Base-by-base conservation (phyloP, 2,797 vertebrate species). In the Urophycis tenuis region DNA sequence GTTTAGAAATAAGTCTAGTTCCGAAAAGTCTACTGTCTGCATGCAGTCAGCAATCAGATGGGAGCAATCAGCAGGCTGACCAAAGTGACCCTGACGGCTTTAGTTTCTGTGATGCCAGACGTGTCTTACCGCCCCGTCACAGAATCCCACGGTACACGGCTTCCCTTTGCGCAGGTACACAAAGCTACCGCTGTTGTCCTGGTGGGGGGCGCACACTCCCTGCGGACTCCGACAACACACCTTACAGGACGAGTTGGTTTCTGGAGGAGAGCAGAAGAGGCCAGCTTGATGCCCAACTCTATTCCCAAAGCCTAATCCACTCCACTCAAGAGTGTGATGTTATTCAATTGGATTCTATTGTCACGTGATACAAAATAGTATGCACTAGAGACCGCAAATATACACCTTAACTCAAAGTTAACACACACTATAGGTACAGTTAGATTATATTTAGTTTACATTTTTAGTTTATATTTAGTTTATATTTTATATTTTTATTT, bases 81-180 rank as follows among this genome's bases (percentile, higher is more conserved):
- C n/a, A 36, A 4, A 36, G 35, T 53, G 8, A 60, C 60, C 60
- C n/a, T 29, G 60, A 67, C 29, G 9, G 12, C 10, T 25, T 25
- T 9, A 64, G 19, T 3, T 53, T n/a, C 49, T 53, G 19, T 53
- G 49, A 32, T 29, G 8, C 19, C 0, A 2, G 72, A 2, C 0
- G 22, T 34, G 0, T 77, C 96, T 94, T 75, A 98, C 97, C 1
- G 92, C 94, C 81, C 90, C 92, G 70, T 98, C 96, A 8, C 97
- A 99, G 87, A 98, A 99, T 15, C 97, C 97, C 75, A 98, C 97
- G 0, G 96, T 97, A 81, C 97, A 99, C 0, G 97, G 96, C 84
- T 99, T 99, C 7, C 97, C 97, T 84, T 97, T 99, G 39, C 96
- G 93, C 84, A 99, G 88, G 83, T 94, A 97, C 70, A 96, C 87